These are phyloP conservation scores for Sardina pilchardus DNA, from an alignment of 2,113 vertebrate genomes.

Conservation along the genomic window DNA sequence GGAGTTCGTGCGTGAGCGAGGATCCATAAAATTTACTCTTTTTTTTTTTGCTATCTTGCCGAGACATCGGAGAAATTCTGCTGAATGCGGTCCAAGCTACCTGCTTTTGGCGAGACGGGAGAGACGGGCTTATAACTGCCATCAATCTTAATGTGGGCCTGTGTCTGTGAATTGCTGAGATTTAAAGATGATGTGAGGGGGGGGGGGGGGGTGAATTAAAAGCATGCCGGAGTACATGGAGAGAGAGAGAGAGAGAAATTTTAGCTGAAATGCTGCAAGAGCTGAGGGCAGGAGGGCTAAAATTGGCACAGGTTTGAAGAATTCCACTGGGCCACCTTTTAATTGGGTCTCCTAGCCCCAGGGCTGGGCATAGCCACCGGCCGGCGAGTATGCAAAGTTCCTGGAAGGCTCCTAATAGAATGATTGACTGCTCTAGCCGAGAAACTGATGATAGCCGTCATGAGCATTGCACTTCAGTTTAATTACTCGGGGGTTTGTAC, in stretches of 20 bases:
- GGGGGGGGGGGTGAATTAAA: conserved; percentile 59
- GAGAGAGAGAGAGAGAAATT: conserved; percentile 26
- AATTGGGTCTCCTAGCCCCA: conserved; percentile 74
- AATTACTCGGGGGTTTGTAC: conserved; percentile 70
- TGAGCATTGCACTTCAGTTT: conserved; percentile 67
- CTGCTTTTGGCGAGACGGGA: not conserved
- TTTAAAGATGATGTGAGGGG: conserved; percentile 47
- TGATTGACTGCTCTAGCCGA: conserved; percentile 69
- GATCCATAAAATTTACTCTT: not conserved
- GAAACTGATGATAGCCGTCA: conserved; percentile 69
- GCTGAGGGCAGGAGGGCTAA: conserved; percentile 58
- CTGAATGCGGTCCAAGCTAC: not conserved
- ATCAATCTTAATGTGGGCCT: conserved; percentile 58
- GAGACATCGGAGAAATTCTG: conserved; percentile 23
- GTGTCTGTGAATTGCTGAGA: conserved; percentile 54
- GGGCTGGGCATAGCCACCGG: conserved; percentile 64
- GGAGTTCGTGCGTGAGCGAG: not conserved
- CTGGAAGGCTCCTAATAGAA: conserved; percentile 64
- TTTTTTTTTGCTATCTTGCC: not conserved
- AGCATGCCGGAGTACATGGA: conserved; percentile 33
- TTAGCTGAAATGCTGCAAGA: conserved; percentile 41
- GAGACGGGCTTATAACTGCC: conserved; percentile 49
- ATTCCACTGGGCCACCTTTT: conserved; percentile 74
- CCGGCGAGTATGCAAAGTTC: conserved; percentile 62
- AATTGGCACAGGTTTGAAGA: conserved; percentile 60